These are phyloP conservation scores for Meda fulgida DNA, from an alignment of 2,797 vertebrate species.

Conservation along the genomic window DNA sequence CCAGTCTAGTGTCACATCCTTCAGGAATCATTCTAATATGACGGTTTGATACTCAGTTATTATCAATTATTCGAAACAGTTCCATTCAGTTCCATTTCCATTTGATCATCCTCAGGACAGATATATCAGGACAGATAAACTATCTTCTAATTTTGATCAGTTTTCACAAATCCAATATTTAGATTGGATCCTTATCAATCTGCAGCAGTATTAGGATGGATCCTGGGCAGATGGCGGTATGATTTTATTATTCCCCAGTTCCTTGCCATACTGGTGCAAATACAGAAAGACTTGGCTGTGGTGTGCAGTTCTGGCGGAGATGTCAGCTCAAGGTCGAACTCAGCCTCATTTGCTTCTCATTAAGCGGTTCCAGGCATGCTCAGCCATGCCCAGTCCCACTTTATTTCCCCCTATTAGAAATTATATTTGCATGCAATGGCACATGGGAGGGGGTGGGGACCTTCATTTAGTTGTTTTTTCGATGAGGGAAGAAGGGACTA, in stretches of 20 bases:
- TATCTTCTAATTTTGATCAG: conserved; percentile 26
- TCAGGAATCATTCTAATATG: too few species aligned
- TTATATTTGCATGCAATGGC: conserved; percentile 7
- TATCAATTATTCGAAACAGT: too few species aligned
- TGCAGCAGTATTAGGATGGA: conserved; percentile 47
- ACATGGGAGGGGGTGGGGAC: neutral
- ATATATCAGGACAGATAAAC: conserved; percentile 19
- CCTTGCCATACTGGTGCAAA: conserved; percentile 51
- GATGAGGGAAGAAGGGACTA: neutral
- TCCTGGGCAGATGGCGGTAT: conserved; percentile 57
- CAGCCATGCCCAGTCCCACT: conserved; percentile 33
- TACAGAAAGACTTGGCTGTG: conserved; percentile 48
- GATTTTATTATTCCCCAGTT: conserved; percentile 60
- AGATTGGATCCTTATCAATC: conserved; percentile 34
- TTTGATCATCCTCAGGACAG: conserved; percentile 28
- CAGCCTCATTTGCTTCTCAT: conserved; percentile 43
- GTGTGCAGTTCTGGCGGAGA: conserved; percentile 7
- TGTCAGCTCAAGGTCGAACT: conserved; percentile 25
- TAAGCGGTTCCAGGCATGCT: conserved; percentile 51
- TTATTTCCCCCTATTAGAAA: conserved; percentile 34
- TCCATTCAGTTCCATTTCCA: neutral
- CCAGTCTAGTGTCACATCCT: too few species aligned
- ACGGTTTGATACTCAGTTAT: too few species aligned
- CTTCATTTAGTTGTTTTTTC: neutral
- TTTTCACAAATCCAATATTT: conserved; percentile 48